phyloP scores from a whole-genome alignment of 2,113 vertebrate species.

The Hippolais icterina region DNA sequence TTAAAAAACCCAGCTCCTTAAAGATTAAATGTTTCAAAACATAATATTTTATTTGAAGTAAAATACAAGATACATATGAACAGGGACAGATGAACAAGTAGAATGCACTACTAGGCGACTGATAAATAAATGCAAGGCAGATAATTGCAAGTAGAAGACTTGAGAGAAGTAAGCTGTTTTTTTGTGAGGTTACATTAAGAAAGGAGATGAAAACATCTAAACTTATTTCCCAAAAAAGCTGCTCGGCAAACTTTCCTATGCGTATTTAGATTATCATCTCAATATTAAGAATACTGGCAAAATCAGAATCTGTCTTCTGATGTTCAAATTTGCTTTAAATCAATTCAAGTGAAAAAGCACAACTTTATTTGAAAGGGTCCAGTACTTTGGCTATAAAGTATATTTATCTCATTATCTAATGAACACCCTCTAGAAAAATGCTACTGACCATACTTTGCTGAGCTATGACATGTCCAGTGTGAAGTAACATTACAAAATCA shows the following conservation, averaged over 20 bases:
- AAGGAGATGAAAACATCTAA: background rate
- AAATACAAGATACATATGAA: background rate
- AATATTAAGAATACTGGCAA: background rate
- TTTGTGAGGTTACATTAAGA: background rate
- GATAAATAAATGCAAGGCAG: background rate
- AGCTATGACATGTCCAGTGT: background rate
- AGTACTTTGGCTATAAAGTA: background rate
- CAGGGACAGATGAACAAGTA: background rate
- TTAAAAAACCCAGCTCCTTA: background rate
- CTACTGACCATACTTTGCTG: background rate
- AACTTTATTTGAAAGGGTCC: background rate
- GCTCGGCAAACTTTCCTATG: background rate
- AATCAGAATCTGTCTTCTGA: background rate
- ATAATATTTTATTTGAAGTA: constrained; percentile 42
- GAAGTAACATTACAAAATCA: background rate
- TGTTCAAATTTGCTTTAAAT: background rate
- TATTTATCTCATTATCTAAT: background rate
- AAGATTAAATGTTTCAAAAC: background rate
- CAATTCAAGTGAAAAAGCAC: background rate
- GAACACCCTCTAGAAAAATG: background rate
- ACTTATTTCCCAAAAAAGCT: background rate
- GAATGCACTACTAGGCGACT: background rate
- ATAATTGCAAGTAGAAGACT: background rate
- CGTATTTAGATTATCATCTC: background rate
- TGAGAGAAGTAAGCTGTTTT: background rate